Percentiles rank a stretch among this genome's conserved stretches.
phyloP scores from a whole-genome alignment of 2,113 vertebrate genomes.

The Rhinolophus sinicus region DNA sequence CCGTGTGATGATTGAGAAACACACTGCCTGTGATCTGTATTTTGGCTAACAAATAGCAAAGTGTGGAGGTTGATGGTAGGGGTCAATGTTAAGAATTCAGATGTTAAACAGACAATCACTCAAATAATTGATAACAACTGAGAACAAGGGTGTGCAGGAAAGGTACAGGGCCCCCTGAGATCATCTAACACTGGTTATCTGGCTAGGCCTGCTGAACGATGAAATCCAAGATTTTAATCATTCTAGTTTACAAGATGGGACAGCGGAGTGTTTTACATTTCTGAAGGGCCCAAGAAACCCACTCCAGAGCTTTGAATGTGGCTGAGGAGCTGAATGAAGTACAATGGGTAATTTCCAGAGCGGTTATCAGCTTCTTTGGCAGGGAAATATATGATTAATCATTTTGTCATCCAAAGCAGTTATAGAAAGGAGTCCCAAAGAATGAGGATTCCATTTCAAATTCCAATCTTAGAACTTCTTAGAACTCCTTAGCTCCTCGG shows the following conservation, averaged over 20 bases:
- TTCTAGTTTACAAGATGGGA: constrained; percentile 3
- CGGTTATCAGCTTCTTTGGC: constrained; percentile 8
- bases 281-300: not conserved
- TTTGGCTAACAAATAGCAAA: constrained; percentile 33
- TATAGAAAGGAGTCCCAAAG: not conserved
- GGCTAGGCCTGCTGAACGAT: not conserved
- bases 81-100: constrained; percentile 45
- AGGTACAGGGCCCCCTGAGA: not conserved
- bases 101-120: not conserved
- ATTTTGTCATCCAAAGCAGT: not conserved
- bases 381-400: not conserved
- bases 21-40: not conserved
- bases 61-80: not conserved
- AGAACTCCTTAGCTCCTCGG: not conserved
- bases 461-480: not conserved
- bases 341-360: not conserved
- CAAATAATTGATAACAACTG: not conserved
- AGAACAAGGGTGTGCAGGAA: not conserved
- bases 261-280: not conserved
- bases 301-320: not conserved
- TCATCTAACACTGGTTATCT: not conserved
- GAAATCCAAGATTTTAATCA: constrained; percentile 22
- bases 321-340: not conserved
- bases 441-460: constrained; percentile 26
- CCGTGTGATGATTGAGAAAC: not conserved